Base-by-base conservation (phyloP, 2,888 invertebrate species). In the Strigamia transsilvanica region DNA sequence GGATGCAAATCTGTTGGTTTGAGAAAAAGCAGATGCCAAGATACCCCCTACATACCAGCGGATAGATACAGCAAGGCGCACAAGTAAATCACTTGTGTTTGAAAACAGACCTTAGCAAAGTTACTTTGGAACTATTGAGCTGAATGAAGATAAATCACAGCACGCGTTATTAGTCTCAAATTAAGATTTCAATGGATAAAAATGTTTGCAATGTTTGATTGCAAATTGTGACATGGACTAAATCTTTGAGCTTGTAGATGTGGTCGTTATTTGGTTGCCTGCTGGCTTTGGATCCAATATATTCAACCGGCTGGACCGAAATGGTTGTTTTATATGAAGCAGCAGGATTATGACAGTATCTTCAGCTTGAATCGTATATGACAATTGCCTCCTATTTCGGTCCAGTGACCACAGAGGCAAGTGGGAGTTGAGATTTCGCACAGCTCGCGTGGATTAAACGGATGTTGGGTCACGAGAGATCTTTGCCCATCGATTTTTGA, bases 241-340 rank as follows among this genome's bases (percentile, higher is more conserved):
- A 56, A 56, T 56, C 56, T 56, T 56, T 56, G 56, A 56, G 56
- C 56, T 56, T 56, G 56, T 56, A n/a, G 56, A 56, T 56, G 56
- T 15, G 56, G 21, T 18, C n/a, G 56, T 56, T 56, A 56, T 56
- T 56, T 9, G 56, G 56, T 56, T 56, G 38, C 56, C 56, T 56
- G 56, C 56, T 56, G 56, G 56, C 18, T 56, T 56, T 18, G 56
- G 56, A 21, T 56, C 56, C 56, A 56, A 56, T 56, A 56, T 56
- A 56, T 56, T 56, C 56, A 56, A 18, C 56, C 56, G 15, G 56
- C 56, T 56, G 56, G 21, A 56, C 56, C 21, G 56, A 56, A 56
- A 56, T 56, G 56, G 56, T 18, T 56, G 56, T 56, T 56, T 56
- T 56, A 56, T 56, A 56, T 56, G 56, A 56, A 56, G 56, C 56